phyloP scores from a whole-genome alignment of 2,797 vertebrate genomes.

The Lates japonicus region DNA sequence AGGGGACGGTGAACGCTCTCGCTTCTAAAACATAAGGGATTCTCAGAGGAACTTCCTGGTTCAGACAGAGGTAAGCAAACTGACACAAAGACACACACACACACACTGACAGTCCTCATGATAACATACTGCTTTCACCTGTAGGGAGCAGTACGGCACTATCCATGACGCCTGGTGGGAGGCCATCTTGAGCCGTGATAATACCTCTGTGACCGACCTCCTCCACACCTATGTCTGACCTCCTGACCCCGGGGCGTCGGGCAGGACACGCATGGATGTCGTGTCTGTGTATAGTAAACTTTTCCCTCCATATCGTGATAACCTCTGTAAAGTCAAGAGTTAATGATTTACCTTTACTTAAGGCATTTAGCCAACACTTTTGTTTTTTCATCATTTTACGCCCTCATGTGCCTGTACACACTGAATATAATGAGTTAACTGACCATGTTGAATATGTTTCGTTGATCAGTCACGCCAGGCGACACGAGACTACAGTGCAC shows the following conservation, averaged over 20 bases:
- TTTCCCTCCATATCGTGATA: neutral
- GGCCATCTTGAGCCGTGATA: conserved; percentile 93
- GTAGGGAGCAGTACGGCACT: conserved; percentile 97
- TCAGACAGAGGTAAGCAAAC: conserved; percentile 93
- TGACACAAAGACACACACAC: neutral
- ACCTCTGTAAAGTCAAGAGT: neutral
- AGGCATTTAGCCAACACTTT: neutral
- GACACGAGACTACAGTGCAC: conserved; percentile 94
- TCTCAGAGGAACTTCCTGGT: conserved; percentile 98
- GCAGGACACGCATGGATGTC: conserved; percentile 93
- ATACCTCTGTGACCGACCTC: conserved; percentile 91
- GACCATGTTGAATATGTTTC: conserved; percentile 24
- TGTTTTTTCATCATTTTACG: neutral
- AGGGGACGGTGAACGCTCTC: conserved; percentile 93
- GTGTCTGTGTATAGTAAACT: conserved; percentile 72
- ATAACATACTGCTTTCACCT: neutral
- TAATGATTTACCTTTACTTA: neutral
- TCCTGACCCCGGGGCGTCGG: conserved; percentile 92
- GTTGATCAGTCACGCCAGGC: conserved; percentile 94
- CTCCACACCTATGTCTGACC: conserved; percentile 93
- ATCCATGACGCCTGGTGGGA: conserved; percentile 97
- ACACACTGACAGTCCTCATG: neutral
- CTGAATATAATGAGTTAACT: neutral
- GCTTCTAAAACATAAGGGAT: conserved; percentile 97
- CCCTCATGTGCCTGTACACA: neutral